phyloP scores from a whole-genome alignment of 2,797 vertebrate genomes.

The Thripadectes ignobilis region DNA sequence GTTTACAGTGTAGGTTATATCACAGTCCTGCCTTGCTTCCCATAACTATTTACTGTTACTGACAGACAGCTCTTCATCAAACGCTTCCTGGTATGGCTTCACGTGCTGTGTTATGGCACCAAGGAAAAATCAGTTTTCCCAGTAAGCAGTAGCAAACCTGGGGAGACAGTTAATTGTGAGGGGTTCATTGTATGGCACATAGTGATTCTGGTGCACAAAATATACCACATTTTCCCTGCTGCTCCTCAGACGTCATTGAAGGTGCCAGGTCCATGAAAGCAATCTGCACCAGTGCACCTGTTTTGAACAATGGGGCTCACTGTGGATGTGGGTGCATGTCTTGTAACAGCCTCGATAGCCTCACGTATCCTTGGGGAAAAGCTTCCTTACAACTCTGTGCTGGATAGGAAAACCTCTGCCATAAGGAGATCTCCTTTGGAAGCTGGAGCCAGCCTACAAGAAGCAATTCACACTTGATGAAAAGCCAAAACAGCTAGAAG shows the following conservation, averaged over 20 bases:
- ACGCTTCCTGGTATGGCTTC: rapidly evolving
- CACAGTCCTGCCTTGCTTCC: background rate
- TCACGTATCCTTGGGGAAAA: rapidly evolving
- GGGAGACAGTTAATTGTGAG: background rate
- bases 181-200: background rate
- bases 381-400: background rate
- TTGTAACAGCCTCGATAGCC: background rate
- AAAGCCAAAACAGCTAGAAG: background rate
- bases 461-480: background rate
- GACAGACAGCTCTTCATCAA: background rate
- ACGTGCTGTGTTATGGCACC: background rate
- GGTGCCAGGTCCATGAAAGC: background rate
- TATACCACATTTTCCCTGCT: background rate
- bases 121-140: background rate
- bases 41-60: background rate
- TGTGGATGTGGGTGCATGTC: background rate
- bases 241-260: background rate
- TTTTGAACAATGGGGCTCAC: rapidly evolving
- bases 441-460: background rate
- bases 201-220: background rate
- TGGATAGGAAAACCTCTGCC: background rate
- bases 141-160: background rate
- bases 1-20: background rate
- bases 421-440: background rate
- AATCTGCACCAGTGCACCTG: background rate